Evolutionary conservation across 2,113 vertebrate genomes (phyloP).

Genomic region (Ceratotherium simum): DNA sequence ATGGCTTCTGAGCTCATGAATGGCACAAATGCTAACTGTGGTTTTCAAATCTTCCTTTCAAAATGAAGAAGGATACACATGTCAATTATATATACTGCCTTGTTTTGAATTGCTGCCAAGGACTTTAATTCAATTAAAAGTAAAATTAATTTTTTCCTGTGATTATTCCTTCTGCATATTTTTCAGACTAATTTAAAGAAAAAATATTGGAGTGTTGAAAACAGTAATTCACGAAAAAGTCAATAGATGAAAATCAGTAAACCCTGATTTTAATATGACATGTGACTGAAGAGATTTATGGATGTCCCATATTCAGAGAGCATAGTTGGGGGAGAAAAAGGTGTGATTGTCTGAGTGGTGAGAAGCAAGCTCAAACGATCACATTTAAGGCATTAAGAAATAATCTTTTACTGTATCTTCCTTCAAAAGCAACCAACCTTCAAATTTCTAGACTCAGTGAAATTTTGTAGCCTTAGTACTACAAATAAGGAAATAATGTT

Average conservation of each 20-base stretch:
- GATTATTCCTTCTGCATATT: not conserved
- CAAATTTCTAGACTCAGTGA: not conserved
- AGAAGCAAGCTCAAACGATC: not conserved
- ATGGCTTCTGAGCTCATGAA: not conserved
- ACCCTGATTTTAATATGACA: not conserved
- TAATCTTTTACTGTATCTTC: not conserved
- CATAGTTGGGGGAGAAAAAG: not conserved
- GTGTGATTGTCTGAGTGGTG: not conserved
- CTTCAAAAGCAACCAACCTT: not conserved
- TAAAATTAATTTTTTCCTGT: constrained; percentile 30
- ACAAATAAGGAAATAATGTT: not conserved
- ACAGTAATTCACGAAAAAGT: not conserved
- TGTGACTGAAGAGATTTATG: not conserved
- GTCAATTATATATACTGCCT: not conserved
- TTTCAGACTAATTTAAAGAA: constrained; percentile 11
- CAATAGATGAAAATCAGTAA: not conserved
- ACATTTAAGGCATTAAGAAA: not conserved
- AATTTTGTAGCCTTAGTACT: not conserved
- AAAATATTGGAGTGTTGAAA: not conserved
- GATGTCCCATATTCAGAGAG: not conserved
- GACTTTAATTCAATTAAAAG: constrained; percentile 42
- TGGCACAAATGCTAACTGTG: not conserved
- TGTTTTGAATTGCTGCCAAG: constrained; percentile 28
- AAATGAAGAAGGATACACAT: constrained; percentile 1
- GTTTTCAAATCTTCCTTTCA: not conserved